A percentile compares a stretch with the other conserved stretches of the same genome.
These are phyloP conservation scores for Mus spretus DNA, from an alignment of 2,797 vertebrate species.

Conservation along the genomic window DNA sequence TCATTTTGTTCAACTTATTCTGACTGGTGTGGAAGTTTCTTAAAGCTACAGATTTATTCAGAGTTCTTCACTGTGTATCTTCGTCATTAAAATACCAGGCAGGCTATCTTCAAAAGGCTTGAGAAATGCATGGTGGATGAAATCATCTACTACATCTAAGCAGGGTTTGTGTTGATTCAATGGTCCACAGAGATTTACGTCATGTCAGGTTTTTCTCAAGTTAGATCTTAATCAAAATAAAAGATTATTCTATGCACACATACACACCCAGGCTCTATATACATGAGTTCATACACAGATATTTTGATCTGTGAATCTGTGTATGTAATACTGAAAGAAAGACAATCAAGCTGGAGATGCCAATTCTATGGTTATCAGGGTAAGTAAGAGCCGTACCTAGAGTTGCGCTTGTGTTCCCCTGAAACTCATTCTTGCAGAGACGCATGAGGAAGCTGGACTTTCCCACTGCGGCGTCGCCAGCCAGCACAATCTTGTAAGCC, in stretches of 20 bases:
- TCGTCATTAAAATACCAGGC: background rate
- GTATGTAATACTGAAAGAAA: background rate
- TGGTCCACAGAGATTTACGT: background rate
- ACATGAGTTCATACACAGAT: background rate
- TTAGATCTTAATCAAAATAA: background rate
- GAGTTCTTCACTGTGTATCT: background rate
- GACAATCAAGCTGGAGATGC: background rate
- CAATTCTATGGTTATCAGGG: background rate
- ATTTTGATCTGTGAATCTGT: background rate
- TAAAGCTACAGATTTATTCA: background rate
- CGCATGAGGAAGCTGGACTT: constrained; percentile 98
- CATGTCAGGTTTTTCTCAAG: background rate
- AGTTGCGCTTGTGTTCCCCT: constrained; percentile 93
- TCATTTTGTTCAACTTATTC: background rate
- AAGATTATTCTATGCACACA: background rate
- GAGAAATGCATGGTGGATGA: background rate
- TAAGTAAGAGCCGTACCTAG: constrained; percentile 90
- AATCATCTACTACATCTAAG: background rate
- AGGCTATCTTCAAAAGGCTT: background rate
- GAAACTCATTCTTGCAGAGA: constrained; percentile 98
- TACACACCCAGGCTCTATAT: background rate
- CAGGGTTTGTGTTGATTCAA: background rate
- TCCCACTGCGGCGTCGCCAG: constrained; percentile 97
- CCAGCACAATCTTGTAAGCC: constrained; percentile 96
- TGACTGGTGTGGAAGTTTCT: background rate